Conservation (phyloP, 1,140 invertebrate species). For the Ptiloglossa arizonensis region DNA sequence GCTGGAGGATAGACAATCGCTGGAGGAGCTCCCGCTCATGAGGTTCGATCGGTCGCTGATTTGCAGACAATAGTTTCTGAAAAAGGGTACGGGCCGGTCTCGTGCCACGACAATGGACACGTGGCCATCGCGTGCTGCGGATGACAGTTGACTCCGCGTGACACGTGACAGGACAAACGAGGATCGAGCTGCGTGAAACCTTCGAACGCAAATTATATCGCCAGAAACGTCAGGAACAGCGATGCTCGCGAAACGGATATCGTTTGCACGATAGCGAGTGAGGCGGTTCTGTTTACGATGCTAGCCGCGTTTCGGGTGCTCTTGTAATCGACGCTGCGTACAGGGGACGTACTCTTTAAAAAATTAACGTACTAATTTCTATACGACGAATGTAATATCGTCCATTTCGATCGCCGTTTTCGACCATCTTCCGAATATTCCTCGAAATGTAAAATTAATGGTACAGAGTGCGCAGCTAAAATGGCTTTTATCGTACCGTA, state of each 20-base stretch:
- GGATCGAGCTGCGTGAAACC: constrained; percentile 27
- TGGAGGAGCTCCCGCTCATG: constrained; percentile 43
- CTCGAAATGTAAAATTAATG: no score
- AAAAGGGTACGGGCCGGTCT: constrained; percentile 60
- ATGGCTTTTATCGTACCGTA: no score
- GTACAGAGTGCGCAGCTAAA: no score
- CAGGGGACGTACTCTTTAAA: no score
- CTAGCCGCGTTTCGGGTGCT: no score
- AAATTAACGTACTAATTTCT: no score
- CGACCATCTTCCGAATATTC: no score
- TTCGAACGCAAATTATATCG: constrained; percentile 41
- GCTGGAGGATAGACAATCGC: constrained; percentile 50
- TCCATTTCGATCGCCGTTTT: no score
- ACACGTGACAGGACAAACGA: constrained; percentile 68
- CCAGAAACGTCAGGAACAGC: constrained; percentile 38
- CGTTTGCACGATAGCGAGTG: not conserved
- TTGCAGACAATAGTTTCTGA: constrained; percentile 68
- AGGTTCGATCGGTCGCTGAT: constrained; percentile 59
- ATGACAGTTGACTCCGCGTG: constrained; percentile 66
- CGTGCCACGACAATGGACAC: constrained; percentile 63
- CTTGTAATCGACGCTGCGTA: no score
- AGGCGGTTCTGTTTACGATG: no score
- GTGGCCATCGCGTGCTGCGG: constrained; percentile 64
- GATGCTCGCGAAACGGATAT: not conserved
- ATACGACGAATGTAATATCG: no score